Base-by-base conservation (phyloP, 2,113 vertebrate species). In the Tychaedon coryphoeus region DNA sequence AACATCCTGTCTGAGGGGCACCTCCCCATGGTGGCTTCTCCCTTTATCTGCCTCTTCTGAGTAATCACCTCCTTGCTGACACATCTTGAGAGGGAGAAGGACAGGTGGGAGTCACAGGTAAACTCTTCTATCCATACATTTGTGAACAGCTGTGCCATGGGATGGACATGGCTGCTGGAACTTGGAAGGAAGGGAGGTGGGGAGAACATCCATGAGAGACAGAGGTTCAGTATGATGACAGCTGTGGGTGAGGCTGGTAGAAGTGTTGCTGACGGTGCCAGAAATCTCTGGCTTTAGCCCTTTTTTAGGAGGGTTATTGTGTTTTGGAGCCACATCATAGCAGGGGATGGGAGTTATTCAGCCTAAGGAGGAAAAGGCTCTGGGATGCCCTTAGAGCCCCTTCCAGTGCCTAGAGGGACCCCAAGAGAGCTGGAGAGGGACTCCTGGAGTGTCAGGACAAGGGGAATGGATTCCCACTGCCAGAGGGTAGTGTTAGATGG, bases 1-100 rank as follows among this genome's bases (percentile, higher is more conserved):
- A 96, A 95, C 94, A 93, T 94, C 93, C 86, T 91, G 90, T 95
- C 74, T 73, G 43, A 88, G 65, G 79, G 92, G 34, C 87, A 86
- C 97, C 94, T 95, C 96, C 95, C 94, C 9, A 0, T 12, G 31
- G n/a, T 88, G 84, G n/a, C 83, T 92, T 86, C 73, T 92, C 83
- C 86, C 60, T 86, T 95, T 92, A 94, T 92, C 94, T 92, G 54
- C 56, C 79, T 66, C 72, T 76, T 57, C 48, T 25, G 77, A 83
- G 79, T 60, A 78, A 91, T 18, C 75, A 42, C 45, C 56, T 94
- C 90, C 74, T 87, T 5, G 9, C 48, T 91, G 88, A 43, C 80
- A 66, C 79, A 82, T 34, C 86, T 89, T 60, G 76, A 70, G 85
- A 38, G 51, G 80, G 40, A 94, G 67, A 36, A 86, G 70, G 80